Evolutionary conservation across 1,140 invertebrate genomes (phyloP), one percentile per base, ranked within the genome.

Genomic region (Tenebrio molitor): DNA sequence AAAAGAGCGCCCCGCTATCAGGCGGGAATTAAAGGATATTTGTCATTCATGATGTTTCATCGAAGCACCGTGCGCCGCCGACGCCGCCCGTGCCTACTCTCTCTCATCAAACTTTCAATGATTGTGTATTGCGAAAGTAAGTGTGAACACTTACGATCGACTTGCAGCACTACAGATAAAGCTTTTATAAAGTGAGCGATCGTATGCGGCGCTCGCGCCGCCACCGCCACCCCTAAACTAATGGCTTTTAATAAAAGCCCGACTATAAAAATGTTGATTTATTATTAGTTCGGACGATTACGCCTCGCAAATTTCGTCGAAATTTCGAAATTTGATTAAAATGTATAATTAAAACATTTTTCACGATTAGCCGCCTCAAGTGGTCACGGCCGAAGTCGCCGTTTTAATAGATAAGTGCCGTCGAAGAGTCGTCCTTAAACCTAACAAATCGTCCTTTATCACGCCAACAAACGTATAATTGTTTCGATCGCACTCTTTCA

Each of bases 241-340:
- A 82, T 82, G 81, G 81, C 80, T 82, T 81, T 80, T 82, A 81
- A 82, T 81, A 81, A 82, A 81, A 82, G 79, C 76, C 73, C 46
- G 79, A 79, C 81, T 80, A 81, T 82, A 82, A 82, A 82, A 82
- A 81, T 82, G 79, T 81, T 82, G 81, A 82, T 82, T 82, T 82
- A 82, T 80, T 80, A 78, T 80, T 80, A 79, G 78, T 79, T 77
- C 73, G 76, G 75, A 70, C 76, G 78, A 80, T 80, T 76, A 78
- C 74, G 74, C 74, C 76, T 79, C 76, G 77, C 81, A 79, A 79
- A 81, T 81, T 82, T 82, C 79, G 79, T 62, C 78, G 58, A 74
- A 74, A 79, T 78, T 79, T 77, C 78, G 39, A 72, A 77, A 77
- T 75, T 76, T 75, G 73, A 75, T 74, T 73, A 74, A 77, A 78